Base-by-base conservation (phyloP, 2,113 vertebrate species). In the Psilopogon haemacephalus region DNA sequence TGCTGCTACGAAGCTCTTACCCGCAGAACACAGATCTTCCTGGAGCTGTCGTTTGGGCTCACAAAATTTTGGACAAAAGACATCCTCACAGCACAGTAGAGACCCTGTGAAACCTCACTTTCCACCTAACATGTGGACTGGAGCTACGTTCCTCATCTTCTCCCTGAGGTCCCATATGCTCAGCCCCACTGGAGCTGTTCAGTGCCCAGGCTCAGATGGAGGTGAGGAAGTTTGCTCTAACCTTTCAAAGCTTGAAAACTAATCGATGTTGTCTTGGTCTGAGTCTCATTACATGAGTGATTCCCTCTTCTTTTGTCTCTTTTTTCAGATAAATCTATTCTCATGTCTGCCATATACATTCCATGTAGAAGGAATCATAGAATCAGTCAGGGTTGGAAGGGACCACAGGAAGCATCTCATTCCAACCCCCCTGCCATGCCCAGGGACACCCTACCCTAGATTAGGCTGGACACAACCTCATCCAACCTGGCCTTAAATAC, bases 31-130 rank as follows among this genome's bases (percentile, higher is more conserved):
- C 70, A 35, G 89, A 52, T 63, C 40, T 81, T 90, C 44, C 74
- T 60, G 44, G 55, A 73, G 70, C 21, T 1, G 0, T 26, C 44
- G 50, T 55, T 40, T 18, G 17, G 76, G 84, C 18, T 92, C 71
- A 4, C 3, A 2, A 37, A 11, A 11, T 54, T 44, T 54, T 9
- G 55, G 68, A 59, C 64, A 63, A 72, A 76, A 88, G 24, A 32
- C 40, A 44, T 13, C n/a, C 38, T 55, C 9, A 0, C 1, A 0
- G 19, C 13, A 35, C 64, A 21, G 9, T 4, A 37, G 37, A 48
- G n/a, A 68, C 30, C 4, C 37, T 30, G 27, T 5, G 30, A 68
- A 40, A 30, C 69, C 55, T 73, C 3, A 0, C 35, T 27, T 65
- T 13, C 24, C 35, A 44, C 35, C 17, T 40, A 50, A 27, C 50